These are phyloP conservation scores for Scleropages formosus DNA, from an alignment of 2,797 vertebrate genomes.

Conservation along the genomic window DNA sequence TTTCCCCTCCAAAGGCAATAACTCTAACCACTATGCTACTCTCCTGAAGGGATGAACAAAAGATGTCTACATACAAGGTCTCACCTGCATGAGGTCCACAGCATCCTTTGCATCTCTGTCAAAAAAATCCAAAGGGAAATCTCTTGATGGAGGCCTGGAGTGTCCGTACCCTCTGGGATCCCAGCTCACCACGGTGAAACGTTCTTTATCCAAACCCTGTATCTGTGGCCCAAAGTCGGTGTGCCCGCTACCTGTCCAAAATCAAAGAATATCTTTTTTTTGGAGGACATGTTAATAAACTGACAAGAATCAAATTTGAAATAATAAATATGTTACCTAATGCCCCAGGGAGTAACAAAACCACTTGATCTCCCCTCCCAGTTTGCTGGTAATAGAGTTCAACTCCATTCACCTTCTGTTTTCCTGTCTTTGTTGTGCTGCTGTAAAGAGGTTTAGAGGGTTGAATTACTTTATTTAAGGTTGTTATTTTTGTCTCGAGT, in stretches of 20 bases:
- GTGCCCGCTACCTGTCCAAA: slow-evolving; percentile 70
- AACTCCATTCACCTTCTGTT: slow-evolving; percentile 75
- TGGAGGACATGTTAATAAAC: background rate
- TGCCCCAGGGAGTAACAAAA: slow-evolving; percentile 85
- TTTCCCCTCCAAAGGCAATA: no score
- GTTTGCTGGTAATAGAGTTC: slow-evolving; percentile 78
- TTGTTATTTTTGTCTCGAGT: background rate
- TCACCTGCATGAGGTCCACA: slow-evolving; percentile 86
- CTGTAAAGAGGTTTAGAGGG: slow-evolving; percentile 50
- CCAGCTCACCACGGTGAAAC: slow-evolving; percentile 81
- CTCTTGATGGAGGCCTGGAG: slow-evolving; percentile 81
- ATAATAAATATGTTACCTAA: slow-evolving; percentile 66
- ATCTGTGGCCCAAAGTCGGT: slow-evolving; percentile 88
- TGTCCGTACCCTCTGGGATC: slow-evolving; percentile 86
- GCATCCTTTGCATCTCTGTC: slow-evolving; percentile 87
- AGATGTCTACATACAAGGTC: background rate
- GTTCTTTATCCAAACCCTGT: slow-evolving; percentile 71
- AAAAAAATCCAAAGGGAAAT: slow-evolving; percentile 84
- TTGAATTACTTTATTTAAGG: background rate
- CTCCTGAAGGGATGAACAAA: no score
- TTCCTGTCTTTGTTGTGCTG: slow-evolving; percentile 64
- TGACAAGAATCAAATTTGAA: slow-evolving; percentile 19
- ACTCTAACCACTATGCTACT: no score
- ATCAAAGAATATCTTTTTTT: slow-evolving; percentile 10
- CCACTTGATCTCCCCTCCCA: slow-evolving; percentile 73